These are phyloP conservation scores for Thalassarche chlororhynchos DNA, from an alignment of 2,113 vertebrate species.

Conservation along the genomic window DNA sequence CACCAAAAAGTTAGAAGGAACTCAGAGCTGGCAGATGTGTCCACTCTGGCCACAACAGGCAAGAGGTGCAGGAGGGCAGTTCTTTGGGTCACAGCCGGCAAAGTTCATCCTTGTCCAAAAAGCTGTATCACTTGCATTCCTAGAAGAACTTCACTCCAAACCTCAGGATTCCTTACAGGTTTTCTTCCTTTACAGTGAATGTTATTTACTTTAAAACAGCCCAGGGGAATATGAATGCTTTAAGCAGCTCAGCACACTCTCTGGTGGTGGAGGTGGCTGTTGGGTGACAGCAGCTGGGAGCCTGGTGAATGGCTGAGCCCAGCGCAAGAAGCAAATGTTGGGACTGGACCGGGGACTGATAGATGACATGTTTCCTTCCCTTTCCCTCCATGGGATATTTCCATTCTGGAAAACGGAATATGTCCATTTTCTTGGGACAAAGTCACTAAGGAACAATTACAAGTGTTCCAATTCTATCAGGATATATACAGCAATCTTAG, in stretches of 20 bases:
- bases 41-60: not conserved
- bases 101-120: not conserved
- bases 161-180: not conserved
- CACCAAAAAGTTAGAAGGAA: not conserved
- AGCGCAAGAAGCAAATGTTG: not conserved
- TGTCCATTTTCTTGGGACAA: not conserved
- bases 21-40: not conserved
- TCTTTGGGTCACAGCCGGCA: not conserved
- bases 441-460: not conserved
- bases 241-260: not conserved
- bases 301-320: not conserved
- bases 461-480: not conserved
- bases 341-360: not conserved
- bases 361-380: not conserved
- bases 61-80: not conserved
- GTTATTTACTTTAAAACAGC: not conserved
- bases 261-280: not conserved
- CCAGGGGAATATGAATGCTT: not conserved
- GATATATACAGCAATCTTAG: not conserved
- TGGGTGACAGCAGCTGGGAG: not conserved
- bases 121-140: not conserved
- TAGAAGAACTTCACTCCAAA: not conserved
- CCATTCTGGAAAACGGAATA: not conserved
- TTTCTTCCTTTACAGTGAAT: not conserved
- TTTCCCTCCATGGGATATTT: not conserved